Percentiles rank a stretch among this genome's conserved stretches.
These are phyloP conservation scores for Drosophila incognita DNA, from an alignment of 2,888 invertebrate species.

Conservation along the genomic window DNA sequence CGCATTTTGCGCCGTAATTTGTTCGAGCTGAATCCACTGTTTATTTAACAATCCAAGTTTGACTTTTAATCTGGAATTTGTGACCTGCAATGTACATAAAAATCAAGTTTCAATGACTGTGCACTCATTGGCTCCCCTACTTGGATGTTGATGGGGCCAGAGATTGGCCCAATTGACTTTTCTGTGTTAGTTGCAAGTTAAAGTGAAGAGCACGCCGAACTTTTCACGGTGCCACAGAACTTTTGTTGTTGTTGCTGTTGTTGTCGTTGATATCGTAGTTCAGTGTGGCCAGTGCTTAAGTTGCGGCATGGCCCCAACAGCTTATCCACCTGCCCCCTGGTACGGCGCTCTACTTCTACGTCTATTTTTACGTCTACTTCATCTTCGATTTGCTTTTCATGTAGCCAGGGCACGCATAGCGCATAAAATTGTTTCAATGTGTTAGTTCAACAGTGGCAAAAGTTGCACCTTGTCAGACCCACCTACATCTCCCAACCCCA, in stretches of 20 bases:
- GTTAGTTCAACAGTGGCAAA: slow-evolving; percentile 47
- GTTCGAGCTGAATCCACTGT: slow-evolving; percentile 1
- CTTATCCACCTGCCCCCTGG: slow-evolving; percentile 21
- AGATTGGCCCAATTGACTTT: slow-evolving; percentile 62
- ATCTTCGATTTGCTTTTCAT: slow-evolving; percentile 79
- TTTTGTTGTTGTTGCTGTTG: slow-evolving; percentile 7
- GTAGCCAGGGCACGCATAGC: slow-evolving; percentile 76
- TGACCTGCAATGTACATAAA: slow-evolving; percentile 39
- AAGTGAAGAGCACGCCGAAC: slow-evolving; percentile 22
- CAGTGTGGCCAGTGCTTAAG: slow-evolving; percentile 53
- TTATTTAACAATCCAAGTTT: slow-evolving; percentile 10
- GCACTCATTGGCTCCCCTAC: slow-evolving; percentile 9
- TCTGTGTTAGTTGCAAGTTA: slow-evolving; percentile 27
- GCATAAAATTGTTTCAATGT: slow-evolving; percentile 75
- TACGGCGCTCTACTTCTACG: slow-evolving; percentile 20
- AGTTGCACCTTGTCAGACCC: slow-evolving; percentile 56
- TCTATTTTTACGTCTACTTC: slow-evolving; percentile 33
- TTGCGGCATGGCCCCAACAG: slow-evolving; percentile 34
- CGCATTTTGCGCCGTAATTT: slow-evolving; percentile 3
- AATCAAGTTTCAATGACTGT: slow-evolving; percentile 42
- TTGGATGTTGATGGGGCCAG: slow-evolving; percentile 40
- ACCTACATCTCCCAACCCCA: not conserved
- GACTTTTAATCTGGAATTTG: slow-evolving; percentile 31
- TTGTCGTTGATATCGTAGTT: slow-evolving; percentile 2
- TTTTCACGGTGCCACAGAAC: slow-evolving; percentile 38